Evolutionary conservation across 2,797 vertebrate species (phyloP).

Genomic region (Tragopan temminckii): DNA sequence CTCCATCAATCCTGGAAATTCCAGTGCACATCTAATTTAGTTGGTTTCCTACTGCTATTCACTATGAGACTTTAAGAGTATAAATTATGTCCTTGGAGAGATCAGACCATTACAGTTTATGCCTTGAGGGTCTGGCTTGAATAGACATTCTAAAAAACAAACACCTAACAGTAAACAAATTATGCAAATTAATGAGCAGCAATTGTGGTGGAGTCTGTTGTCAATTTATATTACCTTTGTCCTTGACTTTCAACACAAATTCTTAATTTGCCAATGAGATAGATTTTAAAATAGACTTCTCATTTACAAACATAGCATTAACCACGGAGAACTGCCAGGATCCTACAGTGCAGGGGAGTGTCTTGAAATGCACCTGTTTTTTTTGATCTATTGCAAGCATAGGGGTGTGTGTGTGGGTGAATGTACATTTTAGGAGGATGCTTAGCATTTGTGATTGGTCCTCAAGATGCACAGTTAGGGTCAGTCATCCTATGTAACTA

Average conservation of each 20-base stretch:
- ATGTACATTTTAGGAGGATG: not conserved
- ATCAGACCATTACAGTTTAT: slow-evolving; percentile 15
- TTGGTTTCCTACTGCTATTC: not conserved
- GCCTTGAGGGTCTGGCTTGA: slow-evolving; percentile 34
- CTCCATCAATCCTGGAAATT: not conserved
- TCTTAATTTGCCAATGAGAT: not conserved
- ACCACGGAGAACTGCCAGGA: not conserved
- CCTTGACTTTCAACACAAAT: slow-evolving; percentile 30
- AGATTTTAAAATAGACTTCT: slow-evolving; percentile 20
- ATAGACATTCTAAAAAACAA: slow-evolving; percentile 13
- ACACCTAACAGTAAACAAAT: slow-evolving; percentile 50
- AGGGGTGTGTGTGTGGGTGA: fast-evolving
- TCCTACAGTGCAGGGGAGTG: not conserved
- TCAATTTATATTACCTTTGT: slow-evolving; percentile 1
- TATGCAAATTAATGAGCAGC: slow-evolving; percentile 40
- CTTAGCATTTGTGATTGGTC: not conserved
- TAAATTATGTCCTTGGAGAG: slow-evolving; percentile 37
- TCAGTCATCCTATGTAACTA: not conserved
- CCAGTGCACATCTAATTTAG: not conserved
- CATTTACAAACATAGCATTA: not conserved
- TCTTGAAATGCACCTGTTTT: not conserved
- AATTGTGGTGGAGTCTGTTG: not conserved
- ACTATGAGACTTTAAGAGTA: slow-evolving; percentile 3
- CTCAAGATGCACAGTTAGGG: not conserved
- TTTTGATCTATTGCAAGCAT: not conserved